Evolutionary conservation across 1,140 invertebrate species (phyloP), one percentile per base, ranked within the genome.

Genomic region (Mylabris phalerata): DNA sequence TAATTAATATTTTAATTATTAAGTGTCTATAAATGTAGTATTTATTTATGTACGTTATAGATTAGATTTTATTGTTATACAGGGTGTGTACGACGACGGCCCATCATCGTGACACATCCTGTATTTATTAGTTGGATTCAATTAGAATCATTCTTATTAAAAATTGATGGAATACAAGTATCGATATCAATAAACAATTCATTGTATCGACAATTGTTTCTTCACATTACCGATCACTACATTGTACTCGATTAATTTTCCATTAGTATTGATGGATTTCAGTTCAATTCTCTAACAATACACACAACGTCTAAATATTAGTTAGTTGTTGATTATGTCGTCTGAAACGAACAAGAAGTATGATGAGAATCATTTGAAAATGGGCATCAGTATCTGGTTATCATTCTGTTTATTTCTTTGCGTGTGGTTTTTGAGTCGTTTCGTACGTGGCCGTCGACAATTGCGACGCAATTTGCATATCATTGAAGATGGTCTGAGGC

Each of bases 341-440:
- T 38, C 11, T 7, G 51, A 45, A 9, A 26, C 25, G 2, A 11
- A 24, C 9, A 43, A 55, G 40, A 27, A 11, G 24, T 40, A 42
- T 2, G n/a, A 41, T 38, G 32, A 19, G 19, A 19, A 32, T n/a
- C 45, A 55, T 24, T 47, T 63, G 19, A 64, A 59, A 54, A 54
- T 66, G n/a, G 61, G 62, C 43, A 13, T 65, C 13, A 57, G 57
- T 9, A 41, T 65, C 4, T 68, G 67, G 67, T 24, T 68, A 1
- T 54, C 58, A 39, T 50, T 68, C 54, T 67, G 63, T 47, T 10
- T 63, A 9, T 43, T 65, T 9, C 10, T 63, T 9, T 57, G 58
- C 32, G 45, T 68, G 24, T 68, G 65, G 65, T 60, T 69, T 24
- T 52, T 63, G n/a, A 69, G 52, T 6, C 56, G 50, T 26, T 69